Percentiles rank a stretch among this genome's conserved stretches.
phyloP scores from a whole-genome alignment of 2,113 vertebrate species.

The Balaeniceps rex region DNA sequence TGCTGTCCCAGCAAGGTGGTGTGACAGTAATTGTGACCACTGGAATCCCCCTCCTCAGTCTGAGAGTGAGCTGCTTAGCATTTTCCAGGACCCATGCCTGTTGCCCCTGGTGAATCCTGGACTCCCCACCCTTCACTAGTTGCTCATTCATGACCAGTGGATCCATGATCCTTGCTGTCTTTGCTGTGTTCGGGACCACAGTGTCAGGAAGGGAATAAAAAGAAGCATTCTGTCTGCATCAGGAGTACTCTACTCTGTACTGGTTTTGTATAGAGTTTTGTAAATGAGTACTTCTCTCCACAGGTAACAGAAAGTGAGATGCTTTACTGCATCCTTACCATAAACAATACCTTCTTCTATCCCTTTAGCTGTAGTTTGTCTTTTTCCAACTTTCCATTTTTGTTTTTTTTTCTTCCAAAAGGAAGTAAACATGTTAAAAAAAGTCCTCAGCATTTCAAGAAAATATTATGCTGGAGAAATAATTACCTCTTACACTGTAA shows the following conservation, averaged over 20 bases:
- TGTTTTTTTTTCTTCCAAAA: not conserved
- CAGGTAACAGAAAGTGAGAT: not conserved
- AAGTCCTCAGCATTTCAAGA: not conserved
- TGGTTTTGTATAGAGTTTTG: not conserved
- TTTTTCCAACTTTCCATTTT: not conserved
- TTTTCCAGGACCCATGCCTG: not conserved
- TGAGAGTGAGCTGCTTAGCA: not conserved
- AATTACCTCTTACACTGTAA: not conserved
- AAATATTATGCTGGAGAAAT: not conserved
- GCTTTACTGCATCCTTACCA: not conserved
- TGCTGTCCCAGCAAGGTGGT: not conserved
- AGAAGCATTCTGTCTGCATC: not conserved
- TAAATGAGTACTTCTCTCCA: not conserved
- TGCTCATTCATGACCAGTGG: not conserved
- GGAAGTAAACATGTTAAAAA: not conserved
- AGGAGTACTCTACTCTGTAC: not conserved
- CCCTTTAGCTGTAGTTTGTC: not conserved
- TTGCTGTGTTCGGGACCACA: not conserved
- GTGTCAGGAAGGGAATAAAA: not conserved
- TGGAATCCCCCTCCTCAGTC: accelerated
- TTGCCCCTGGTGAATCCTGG: not conserved
- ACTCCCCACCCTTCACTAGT: not conserved
- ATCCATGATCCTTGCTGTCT: not conserved
- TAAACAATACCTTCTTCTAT: not conserved
- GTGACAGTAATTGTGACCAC: not conserved